Evolutionary conservation across 2,888 invertebrate species (phyloP).

Genomic region (Drosophila prostipennis): DNA sequence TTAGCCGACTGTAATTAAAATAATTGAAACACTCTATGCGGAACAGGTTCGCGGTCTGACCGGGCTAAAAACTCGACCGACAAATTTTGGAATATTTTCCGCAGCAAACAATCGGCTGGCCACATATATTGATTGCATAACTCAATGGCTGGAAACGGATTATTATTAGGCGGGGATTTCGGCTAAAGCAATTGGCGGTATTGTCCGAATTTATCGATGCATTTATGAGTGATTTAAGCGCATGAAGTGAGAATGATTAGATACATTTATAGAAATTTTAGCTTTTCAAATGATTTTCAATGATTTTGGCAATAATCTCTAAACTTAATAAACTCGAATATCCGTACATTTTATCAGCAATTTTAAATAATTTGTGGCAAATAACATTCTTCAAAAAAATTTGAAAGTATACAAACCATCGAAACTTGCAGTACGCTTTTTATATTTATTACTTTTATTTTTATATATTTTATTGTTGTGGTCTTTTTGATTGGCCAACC

Average conservation of each 20-base stretch:
- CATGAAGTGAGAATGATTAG: constrained; percentile 17
- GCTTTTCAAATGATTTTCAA: neutral
- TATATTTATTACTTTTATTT: neutral
- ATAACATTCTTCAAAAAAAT: too few species aligned
- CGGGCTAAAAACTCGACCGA: constrained; percentile 51
- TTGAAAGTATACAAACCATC: too few species aligned
- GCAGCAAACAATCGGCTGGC: constrained; percentile 27
- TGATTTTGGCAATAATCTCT: neutral
- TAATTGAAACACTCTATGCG: constrained; percentile 62
- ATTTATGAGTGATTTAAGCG: constrained; percentile 17
- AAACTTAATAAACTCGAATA: neutral
- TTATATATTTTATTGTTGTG: neutral
- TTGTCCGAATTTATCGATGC: constrained; percentile 24
- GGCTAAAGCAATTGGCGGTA: constrained; percentile 17
- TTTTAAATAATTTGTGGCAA: neutral
- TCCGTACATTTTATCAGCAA: too few species aligned
- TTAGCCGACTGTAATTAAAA: constrained; percentile 72
- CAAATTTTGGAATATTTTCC: constrained; percentile 35
- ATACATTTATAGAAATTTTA: constrained; percentile 8
- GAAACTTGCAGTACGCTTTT: too few species aligned
- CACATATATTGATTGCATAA: constrained; percentile 37
- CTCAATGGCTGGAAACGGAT: constrained; percentile 6
- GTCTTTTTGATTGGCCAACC: constrained; percentile 18
- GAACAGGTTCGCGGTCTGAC: constrained; percentile 59
- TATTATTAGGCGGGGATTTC: constrained; percentile 15